A percentile compares a stretch with the other conserved stretches of the same genome.
These are phyloP conservation scores for Caiman crocodilus DNA, from an alignment of 2,797 vertebrate genomes.

Conservation along the genomic window DNA sequence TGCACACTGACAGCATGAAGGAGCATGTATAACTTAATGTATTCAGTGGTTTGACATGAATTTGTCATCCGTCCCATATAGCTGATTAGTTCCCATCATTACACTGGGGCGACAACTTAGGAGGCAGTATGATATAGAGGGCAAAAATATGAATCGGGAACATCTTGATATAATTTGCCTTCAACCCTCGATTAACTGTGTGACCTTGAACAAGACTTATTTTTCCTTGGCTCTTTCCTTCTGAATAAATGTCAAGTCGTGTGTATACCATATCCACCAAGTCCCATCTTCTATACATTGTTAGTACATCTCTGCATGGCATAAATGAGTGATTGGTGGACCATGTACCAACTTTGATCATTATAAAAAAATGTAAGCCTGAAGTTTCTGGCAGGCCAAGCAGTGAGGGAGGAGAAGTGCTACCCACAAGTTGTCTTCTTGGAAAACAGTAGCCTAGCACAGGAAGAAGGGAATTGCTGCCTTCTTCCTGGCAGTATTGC, in stretches of 20 bases:
- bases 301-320: neutral
- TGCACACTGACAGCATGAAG: slow-evolving; percentile 21
- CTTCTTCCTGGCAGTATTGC: rapidly evolving
- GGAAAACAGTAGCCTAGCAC: neutral
- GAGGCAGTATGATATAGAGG: slow-evolving; percentile 29
- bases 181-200: neutral
- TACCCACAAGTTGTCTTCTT: neutral
- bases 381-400: neutral
- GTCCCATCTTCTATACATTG: rapidly evolving
- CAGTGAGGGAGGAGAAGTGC: neutral
- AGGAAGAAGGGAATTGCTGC: neutral
- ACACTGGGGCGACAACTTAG: slow-evolving; percentile 45
- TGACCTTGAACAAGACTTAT: neutral
- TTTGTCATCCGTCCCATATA: slow-evolving; percentile 4
- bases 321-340: neutral
- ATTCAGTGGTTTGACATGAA: neutral
- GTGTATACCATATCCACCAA: neutral
- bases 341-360: neutral
- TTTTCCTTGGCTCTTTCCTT: slow-evolving; percentile 8
- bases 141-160: slow-evolving; percentile 38
- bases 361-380: neutral
- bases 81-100: neutral
- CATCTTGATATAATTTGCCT: slow-evolving; percentile 1
- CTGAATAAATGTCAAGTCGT: neutral
- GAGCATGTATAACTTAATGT: slow-evolving; percentile 27